Percentiles rank a stretch among this genome's conserved stretches.
Evolutionary conservation across 2,113 vertebrate genomes (phyloP).

Genomic region (Mellivora capensis): DNA sequence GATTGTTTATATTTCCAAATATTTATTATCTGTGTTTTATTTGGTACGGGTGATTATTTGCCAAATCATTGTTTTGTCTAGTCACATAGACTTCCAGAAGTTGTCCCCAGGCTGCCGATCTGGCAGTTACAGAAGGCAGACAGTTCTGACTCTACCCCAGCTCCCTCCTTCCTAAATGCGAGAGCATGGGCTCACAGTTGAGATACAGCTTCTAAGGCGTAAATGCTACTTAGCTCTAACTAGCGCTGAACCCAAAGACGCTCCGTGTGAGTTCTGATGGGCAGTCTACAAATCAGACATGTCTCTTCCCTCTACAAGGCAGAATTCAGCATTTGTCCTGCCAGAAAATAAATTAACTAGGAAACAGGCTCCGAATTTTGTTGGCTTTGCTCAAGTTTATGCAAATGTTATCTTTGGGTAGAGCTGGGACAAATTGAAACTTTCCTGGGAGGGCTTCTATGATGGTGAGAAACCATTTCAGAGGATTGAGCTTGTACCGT

Average conservation of each 20-base stretch:
- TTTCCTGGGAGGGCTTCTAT: not conserved
- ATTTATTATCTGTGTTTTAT: not conserved
- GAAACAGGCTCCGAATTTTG: not conserved
- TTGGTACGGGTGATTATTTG: not conserved
- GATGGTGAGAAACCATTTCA: not conserved
- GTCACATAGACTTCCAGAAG: not conserved
- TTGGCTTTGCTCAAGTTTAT: conserved; percentile 13
- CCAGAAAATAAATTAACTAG: conserved; percentile 9
- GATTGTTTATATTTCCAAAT: not conserved
- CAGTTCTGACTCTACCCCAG: not conserved
- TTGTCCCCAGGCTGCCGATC: not conserved
- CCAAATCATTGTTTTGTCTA: not conserved
- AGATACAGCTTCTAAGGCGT: not conserved
- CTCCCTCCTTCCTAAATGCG: not conserved
- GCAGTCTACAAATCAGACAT: not conserved
- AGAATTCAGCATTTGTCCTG: conserved; percentile 13
- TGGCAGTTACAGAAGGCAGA: not conserved
- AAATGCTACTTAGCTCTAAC: not conserved
- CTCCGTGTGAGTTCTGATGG: not conserved
- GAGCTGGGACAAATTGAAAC: not conserved
- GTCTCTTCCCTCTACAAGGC: not conserved
- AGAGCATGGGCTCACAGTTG: not conserved
- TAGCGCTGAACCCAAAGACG: not conserved
- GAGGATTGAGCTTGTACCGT: not conserved
- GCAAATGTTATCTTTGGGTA: not conserved